Percentiles rank a stretch among this genome's conserved stretches.
Evolutionary conservation across 2,888 invertebrate genomes (phyloP).

Genomic region (Ischnura elegans): DNA sequence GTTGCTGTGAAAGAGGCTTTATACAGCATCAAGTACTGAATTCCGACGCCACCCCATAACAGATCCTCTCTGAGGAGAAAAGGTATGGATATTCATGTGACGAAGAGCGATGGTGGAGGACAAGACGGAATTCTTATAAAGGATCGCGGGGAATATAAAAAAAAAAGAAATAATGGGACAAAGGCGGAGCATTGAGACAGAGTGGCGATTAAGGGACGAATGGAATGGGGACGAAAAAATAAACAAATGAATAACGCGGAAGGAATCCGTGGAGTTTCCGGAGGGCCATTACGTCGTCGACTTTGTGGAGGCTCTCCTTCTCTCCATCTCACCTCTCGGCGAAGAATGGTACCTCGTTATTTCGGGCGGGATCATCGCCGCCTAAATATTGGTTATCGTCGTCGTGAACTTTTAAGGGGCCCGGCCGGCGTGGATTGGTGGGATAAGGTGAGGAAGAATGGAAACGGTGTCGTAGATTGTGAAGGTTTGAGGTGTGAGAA

Average conservation of each 20-base stretch:
- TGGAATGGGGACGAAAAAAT: neutral
- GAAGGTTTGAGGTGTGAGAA: neutral
- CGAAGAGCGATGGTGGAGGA: neutral
- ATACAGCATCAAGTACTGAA: too few relatives aligned
- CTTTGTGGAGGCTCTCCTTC: neutral
- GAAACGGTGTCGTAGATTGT: neutral
- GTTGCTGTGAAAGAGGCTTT: too few relatives aligned
- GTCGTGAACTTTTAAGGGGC: neutral
- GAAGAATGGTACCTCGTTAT: neutral
- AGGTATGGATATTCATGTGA: neutral
- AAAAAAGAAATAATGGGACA: neutral
- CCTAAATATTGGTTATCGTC: constrained; percentile 20
- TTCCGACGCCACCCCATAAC: too few relatives aligned
- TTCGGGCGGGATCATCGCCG: neutral
- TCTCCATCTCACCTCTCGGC: too few relatives aligned
- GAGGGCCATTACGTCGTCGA: neutral
- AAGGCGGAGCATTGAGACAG: neutral
- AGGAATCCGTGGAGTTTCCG: constrained; percentile 13
- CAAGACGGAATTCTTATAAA: neutral
- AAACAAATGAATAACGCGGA: neutral
- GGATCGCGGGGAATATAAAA: neutral
- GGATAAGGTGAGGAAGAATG: neutral
- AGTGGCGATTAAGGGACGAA: constrained; percentile 14
- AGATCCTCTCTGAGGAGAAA: neutral
- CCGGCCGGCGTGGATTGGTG: too few relatives aligned